Percentiles rank a stretch among this genome's conserved stretches.
Conservation (phyloP, 1,140 invertebrate species). For the Homalodisca vitripennis region DNA sequence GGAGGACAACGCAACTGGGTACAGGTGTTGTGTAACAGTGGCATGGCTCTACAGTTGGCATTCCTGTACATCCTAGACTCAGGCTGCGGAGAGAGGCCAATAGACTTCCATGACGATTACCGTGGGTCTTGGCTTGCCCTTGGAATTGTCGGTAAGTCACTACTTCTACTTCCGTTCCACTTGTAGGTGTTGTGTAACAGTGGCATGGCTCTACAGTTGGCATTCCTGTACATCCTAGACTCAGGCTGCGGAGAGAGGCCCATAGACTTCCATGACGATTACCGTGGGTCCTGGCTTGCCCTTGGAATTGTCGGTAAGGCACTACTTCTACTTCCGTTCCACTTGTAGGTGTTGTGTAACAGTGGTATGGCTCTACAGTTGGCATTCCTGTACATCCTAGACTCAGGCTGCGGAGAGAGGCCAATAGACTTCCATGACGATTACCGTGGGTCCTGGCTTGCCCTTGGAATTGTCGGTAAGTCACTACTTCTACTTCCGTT, state of each 20-base stretch:
- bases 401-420: constrained; percentile 73
- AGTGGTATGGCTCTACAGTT: constrained; percentile 80
- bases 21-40: constrained; percentile 84
- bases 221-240: constrained; percentile 78
- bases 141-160: constrained; percentile 73
- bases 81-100: constrained; percentile 71
- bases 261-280: constrained; percentile 77
- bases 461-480: constrained; percentile 72
- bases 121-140: constrained; percentile 78
- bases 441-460: constrained; percentile 79
- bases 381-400: constrained; percentile 76
- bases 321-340: no score
- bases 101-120: constrained; percentile 79
- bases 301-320: constrained; percentile 74
- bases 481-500: background rate
- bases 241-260: constrained; percentile 73
- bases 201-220: constrained; percentile 77
- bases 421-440: constrained; percentile 75
- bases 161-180: no score
- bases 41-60: constrained; percentile 76
- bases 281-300: constrained; percentile 77
- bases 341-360: no score
- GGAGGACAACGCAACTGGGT: constrained; percentile 87
- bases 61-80: constrained; percentile 79
- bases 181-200: constrained; percentile 86